Conservation (phyloP, 2,797 vertebrate genomes). For the Dendrocincla tyrannina region DNA sequence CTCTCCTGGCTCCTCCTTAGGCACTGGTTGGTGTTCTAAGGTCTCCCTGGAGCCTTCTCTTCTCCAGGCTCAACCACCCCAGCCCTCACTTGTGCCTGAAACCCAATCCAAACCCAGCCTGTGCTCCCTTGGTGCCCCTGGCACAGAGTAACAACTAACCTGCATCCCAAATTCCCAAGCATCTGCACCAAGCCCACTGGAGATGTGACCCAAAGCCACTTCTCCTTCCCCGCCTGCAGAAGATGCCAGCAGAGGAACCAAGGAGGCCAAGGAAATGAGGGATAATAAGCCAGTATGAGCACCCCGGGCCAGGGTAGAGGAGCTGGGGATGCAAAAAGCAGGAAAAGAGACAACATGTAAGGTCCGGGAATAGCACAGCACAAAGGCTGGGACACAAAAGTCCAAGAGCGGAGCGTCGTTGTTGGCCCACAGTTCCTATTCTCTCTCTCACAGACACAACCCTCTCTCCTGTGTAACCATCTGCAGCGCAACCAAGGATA, state of each 20-base stretch:
- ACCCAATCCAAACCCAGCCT: not conserved
- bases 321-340: not conserved
- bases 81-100: not conserved
- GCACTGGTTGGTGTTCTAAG: not conserved
- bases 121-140: not conserved
- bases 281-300: not conserved
- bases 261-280: not conserved
- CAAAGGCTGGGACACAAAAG: slow-evolving; percentile 33
- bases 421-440: not conserved
- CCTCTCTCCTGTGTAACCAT: slow-evolving; percentile 48
- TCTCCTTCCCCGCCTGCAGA: not conserved
- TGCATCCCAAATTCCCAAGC: not conserved
- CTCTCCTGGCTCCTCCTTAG: not conserved
- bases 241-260: not conserved
- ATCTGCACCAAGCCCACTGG: not conserved
- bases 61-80: not conserved
- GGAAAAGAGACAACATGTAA: not conserved
- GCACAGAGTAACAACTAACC: not conserved
- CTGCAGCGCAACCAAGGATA: slow-evolving; percentile 45
- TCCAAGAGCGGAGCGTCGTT: not conserved
- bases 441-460: not conserved
- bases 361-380: slow-evolving; percentile 23
- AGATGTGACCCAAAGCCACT: not conserved
- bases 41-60: rapidly evolving
- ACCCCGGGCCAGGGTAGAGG: not conserved